Evolutionary conservation across 2,888 invertebrate species (phyloP).

Genomic region (Drosophila robusta): DNA sequence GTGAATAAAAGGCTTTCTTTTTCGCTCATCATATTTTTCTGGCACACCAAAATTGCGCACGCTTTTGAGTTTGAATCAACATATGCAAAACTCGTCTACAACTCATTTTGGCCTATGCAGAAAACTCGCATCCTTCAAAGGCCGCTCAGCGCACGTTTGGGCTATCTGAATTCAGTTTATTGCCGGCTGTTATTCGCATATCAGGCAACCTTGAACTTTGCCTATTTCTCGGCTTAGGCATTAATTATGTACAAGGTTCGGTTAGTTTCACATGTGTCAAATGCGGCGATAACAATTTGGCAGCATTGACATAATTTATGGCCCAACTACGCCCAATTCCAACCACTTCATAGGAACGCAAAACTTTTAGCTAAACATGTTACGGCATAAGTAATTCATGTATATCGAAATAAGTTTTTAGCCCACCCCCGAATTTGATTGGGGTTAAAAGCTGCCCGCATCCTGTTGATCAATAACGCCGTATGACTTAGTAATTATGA

Average conservation of each 20-base stretch:
- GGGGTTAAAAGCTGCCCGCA: constrained; percentile 31
- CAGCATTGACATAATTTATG: constrained; percentile 72
- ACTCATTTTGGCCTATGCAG: constrained; percentile 31
- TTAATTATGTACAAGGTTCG: constrained; percentile 71
- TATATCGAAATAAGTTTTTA: constrained; percentile 43
- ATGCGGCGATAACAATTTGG: constrained; percentile 70
- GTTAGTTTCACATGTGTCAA: constrained; percentile 61
- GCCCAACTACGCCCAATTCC: constrained; percentile 10
- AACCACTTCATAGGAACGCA: constrained; percentile 21
- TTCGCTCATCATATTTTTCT: constrained; percentile 45
- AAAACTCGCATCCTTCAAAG: constrained; percentile 16
- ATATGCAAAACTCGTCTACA: constrained; percentile 38
- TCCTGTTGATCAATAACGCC: no score
- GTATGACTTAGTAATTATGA: no score
- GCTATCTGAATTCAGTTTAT: constrained; percentile 27
- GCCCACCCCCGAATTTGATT: constrained; percentile 26
- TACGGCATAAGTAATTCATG: constrained; percentile 47
- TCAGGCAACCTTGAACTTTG: constrained; percentile 53
- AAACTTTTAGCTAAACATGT: constrained; percentile 50
- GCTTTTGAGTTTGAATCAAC: constrained; percentile 42
- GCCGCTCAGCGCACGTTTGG: constrained; percentile 1
- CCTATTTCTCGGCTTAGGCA: constrained; percentile 30
- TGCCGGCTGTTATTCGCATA: constrained; percentile 4
- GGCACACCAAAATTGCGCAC: constrained; percentile 31
- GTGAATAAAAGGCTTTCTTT: constrained; percentile 31